Evolutionary conservation across 2,797 vertebrate species (phyloP).

Genomic region (Meriones psammophilus): DNA sequence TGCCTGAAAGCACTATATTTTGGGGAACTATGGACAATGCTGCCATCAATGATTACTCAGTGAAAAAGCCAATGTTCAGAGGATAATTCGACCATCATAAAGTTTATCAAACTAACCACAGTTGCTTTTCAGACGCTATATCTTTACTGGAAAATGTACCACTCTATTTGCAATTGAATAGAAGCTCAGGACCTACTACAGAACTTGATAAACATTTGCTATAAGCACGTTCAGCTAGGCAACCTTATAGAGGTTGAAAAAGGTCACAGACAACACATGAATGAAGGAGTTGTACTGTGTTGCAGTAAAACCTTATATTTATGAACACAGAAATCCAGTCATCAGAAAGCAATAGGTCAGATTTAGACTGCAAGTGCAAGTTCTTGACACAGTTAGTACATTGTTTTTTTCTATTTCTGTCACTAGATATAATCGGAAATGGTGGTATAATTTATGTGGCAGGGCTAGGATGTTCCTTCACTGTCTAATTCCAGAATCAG

Average conservation of each 20-base stretch:
- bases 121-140: background rate
- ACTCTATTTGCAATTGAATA: background rate
- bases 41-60: background rate
- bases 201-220: background rate
- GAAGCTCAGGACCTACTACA: background rate
- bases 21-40: background rate
- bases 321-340: background rate
- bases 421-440: background rate
- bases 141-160: background rate
- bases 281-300: background rate
- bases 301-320: background rate
- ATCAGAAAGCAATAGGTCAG: background rate
- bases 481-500: background rate
- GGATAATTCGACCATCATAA: background rate
- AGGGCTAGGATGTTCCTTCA: background rate
- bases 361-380: background rate
- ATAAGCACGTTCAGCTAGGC: background rate
- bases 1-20: background rate
- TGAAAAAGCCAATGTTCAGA: background rate
- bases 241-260: background rate
- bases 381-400: background rate
- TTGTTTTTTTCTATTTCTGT: slow-evolving; percentile 35
- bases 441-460: background rate
- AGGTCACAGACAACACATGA: background rate
- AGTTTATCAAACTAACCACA: background rate